Percentiles rank a stretch among this genome's conserved stretches.
Conservation (phyloP, 1,140 invertebrate genomes). For the Drosophila auraria region DNA sequence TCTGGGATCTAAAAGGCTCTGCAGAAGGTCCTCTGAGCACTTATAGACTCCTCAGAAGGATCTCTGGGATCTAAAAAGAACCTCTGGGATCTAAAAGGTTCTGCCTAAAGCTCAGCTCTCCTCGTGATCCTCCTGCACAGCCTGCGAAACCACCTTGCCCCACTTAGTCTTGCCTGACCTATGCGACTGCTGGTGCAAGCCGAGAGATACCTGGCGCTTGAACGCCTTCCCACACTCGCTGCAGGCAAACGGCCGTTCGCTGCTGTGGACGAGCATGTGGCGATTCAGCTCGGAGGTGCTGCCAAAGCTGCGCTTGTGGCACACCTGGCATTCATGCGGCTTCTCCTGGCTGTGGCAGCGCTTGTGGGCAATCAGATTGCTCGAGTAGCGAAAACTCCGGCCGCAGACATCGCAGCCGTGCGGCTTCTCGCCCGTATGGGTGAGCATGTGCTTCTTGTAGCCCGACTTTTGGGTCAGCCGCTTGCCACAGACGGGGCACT, state of each 20-base stretch:
- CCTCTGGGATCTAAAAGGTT: neutral
- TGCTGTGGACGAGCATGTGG: slow-evolving; percentile 51
- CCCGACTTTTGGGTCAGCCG: slow-evolving; percentile 74
- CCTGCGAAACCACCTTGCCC: neutral
- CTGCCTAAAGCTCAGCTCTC: slow-evolving; percentile 3
- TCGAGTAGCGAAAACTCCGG: slow-evolving; percentile 64
- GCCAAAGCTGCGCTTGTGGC: slow-evolving; percentile 87
- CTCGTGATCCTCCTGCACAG: too few relatives aligned
- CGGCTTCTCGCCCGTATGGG: slow-evolving; percentile 70
- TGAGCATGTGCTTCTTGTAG: slow-evolving; percentile 77
- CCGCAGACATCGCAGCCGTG: slow-evolving; percentile 62
- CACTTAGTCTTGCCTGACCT: neutral
- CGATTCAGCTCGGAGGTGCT: slow-evolving; percentile 46
- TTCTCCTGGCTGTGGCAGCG: slow-evolving; percentile 89
- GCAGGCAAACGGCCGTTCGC: slow-evolving; percentile 26
- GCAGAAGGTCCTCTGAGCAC: too few relatives aligned
- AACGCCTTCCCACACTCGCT: slow-evolving; percentile 23
- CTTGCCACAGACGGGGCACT: slow-evolving; percentile 68
- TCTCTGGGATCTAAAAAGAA: neutral
- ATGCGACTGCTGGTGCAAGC: slow-evolving; percentile 18
- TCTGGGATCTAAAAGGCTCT: neutral
- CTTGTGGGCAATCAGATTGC: slow-evolving; percentile 85
- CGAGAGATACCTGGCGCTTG: slow-evolving; percentile 26
- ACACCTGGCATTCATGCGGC: slow-evolving; percentile 71
- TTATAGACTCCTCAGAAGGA: too few relatives aligned